Evolutionary conservation across 2,113 vertebrate genomes (phyloP).

Genomic region (Nematolebias whitei): DNA sequence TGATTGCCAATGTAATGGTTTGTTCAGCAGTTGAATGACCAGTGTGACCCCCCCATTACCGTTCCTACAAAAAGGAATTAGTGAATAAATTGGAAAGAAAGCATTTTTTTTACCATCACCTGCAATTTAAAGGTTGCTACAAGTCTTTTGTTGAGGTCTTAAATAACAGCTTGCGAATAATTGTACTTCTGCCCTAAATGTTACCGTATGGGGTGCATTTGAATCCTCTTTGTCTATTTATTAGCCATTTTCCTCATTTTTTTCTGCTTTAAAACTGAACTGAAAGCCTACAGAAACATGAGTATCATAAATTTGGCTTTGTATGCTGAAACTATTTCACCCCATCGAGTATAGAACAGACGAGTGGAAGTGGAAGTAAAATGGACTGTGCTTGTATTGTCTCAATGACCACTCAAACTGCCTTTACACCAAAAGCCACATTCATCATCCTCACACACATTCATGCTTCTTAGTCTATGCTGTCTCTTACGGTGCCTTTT

Average conservation of each 20-base stretch:
- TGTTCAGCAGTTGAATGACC: constrained; percentile 26
- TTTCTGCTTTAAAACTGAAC: constrained; percentile 30
- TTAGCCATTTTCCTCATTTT: not conserved
- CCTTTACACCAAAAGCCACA: not conserved
- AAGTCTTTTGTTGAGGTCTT: constrained; percentile 24
- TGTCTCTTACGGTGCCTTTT: no score
- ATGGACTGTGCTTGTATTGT: not conserved
- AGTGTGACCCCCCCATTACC: constrained; percentile 8
- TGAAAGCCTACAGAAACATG: constrained; percentile 35
- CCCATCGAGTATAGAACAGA: constrained; percentile 60
- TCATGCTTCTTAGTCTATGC: no score
- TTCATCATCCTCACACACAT: no score
- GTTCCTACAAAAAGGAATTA: constrained; percentile 7
- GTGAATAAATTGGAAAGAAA: constrained; percentile 16
- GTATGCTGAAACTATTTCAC: constrained; percentile 66
- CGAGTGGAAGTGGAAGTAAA: constrained; percentile 56
- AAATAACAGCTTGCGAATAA: constrained; percentile 20
- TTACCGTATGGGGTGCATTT: not conserved
- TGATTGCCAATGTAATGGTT: constrained; percentile 41
- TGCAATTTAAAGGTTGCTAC: constrained; percentile 14
- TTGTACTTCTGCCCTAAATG: not conserved
- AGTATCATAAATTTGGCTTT: constrained; percentile 56
- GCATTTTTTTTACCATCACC: constrained; percentile 34
- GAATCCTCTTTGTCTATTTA: constrained; percentile 3
- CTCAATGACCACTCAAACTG: not conserved